phyloP scores from a whole-genome alignment of 1,140 invertebrate genomes.

The Saccostrea echinata region DNA sequence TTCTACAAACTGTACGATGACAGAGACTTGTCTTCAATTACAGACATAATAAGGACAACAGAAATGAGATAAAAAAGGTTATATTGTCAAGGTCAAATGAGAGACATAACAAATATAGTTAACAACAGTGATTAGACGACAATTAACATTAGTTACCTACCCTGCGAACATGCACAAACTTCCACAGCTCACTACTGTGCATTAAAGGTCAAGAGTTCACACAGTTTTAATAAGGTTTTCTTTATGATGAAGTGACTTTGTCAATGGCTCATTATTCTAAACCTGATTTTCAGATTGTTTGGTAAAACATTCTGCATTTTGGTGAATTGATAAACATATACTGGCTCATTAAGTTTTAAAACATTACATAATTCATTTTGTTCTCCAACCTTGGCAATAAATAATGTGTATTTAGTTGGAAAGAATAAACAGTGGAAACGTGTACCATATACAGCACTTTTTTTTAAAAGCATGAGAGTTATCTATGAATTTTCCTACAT shows the following conservation, averaged over 20 bases:
- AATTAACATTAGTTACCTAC: slow-evolving; percentile 56
- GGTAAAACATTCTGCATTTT: too few relatives aligned
- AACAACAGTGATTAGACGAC: slow-evolving; percentile 1
- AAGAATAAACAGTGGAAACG: background rate
- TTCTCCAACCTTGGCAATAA: too few relatives aligned
- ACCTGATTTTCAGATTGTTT: background rate
- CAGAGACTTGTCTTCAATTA: background rate
- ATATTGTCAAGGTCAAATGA: background rate
- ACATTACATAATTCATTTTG: too few relatives aligned
- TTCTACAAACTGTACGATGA: background rate
- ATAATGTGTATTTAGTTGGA: too few relatives aligned
- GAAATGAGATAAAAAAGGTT: too few relatives aligned
- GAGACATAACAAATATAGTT: background rate
- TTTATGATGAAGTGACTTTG: background rate
- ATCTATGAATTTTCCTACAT: background rate
- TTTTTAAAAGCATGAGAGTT: background rate
- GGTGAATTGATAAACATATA: too few relatives aligned
- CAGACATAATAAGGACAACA: too few relatives aligned
- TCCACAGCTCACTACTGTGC: slow-evolving; percentile 63
- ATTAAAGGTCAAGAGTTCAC: slow-evolving; percentile 24
- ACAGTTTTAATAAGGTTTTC: slow-evolving; percentile 2
- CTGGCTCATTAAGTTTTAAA: too few relatives aligned
- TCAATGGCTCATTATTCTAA: background rate
- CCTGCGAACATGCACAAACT: slow-evolving; percentile 65
- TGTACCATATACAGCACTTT: background rate